Evolutionary conservation across 2,113 vertebrate species (phyloP).

Genomic region (Brienomyrus longianalis): DNA sequence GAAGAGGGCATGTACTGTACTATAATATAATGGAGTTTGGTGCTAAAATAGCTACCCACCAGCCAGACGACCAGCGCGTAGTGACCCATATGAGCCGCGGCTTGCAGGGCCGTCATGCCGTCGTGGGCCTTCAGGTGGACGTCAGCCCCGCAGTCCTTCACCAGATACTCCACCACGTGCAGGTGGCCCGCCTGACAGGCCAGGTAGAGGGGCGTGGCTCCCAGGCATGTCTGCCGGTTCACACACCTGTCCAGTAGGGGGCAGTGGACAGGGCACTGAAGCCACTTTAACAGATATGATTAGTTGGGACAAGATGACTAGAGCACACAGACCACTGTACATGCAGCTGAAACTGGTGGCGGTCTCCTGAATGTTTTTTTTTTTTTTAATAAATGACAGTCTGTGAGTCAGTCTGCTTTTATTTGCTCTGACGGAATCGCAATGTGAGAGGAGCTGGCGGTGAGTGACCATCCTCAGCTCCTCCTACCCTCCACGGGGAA

Average conservation of each 20-base stretch:
- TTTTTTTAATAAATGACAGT: background rate
- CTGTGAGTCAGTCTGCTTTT: background rate
- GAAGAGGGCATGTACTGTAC: background rate
- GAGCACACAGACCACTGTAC: background rate
- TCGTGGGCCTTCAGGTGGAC: conserved; percentile 67
- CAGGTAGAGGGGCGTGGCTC: conserved; percentile 72
- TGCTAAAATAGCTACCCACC: conserved; percentile 48
- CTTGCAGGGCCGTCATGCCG: conserved; percentile 73
- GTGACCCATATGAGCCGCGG: conserved; percentile 71
- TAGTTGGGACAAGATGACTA: background rate
- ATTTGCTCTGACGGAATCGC: background rate
- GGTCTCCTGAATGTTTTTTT: background rate
- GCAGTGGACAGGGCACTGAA: background rate
- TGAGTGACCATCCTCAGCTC: too few relatives aligned
- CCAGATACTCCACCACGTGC: conserved; percentile 64
- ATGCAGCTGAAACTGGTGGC: background rate
- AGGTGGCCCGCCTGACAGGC: conserved; percentile 78
- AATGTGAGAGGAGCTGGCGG: background rate
- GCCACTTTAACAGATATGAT: background rate
- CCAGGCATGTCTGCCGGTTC: conserved; percentile 59
- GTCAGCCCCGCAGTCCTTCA: conserved; percentile 62
- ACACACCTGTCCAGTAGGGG: conserved; percentile 50
- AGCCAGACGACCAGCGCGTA: conserved; percentile 68
- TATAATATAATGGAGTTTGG: background rate
- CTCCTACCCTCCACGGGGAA: background rate